Conservation (phyloP, 2,113 vertebrate species). For the Corvus cornix region DNA sequence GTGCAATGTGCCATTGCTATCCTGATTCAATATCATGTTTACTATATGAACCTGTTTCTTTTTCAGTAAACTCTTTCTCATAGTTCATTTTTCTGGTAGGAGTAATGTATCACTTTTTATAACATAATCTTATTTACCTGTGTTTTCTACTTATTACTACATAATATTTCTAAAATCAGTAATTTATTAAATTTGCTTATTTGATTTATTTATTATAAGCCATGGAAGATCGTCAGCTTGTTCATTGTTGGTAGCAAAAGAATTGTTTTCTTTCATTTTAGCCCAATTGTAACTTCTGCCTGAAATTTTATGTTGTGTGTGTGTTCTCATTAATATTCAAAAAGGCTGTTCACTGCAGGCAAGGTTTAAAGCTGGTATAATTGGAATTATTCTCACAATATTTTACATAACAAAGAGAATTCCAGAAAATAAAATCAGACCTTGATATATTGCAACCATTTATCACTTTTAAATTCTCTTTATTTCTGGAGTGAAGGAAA, state of each 20-base stretch:
- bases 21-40: background rate
- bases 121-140: background rate
- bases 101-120: background rate
- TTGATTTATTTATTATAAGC: background rate
- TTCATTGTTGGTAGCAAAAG: background rate
- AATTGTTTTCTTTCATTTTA: background rate
- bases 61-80: background rate
- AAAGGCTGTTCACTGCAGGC: conserved; percentile 10
- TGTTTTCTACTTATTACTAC: background rate
- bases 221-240: background rate
- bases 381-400: background rate
- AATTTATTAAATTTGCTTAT: background rate
- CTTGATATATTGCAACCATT: background rate
- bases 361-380: background rate
- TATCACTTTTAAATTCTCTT: background rate
- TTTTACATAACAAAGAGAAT: background rate
- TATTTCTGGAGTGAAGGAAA: background rate
- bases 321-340: conserved; percentile 6
- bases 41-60: background rate
- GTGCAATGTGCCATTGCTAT: background rate
- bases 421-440: conserved; percentile 9
- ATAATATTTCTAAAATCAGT: background rate
- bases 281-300: background rate
- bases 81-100: background rate
- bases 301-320: background rate